phyloP scores from a whole-genome alignment of 2,888 invertebrate genomes.

The Idaea dimidiata region DNA sequence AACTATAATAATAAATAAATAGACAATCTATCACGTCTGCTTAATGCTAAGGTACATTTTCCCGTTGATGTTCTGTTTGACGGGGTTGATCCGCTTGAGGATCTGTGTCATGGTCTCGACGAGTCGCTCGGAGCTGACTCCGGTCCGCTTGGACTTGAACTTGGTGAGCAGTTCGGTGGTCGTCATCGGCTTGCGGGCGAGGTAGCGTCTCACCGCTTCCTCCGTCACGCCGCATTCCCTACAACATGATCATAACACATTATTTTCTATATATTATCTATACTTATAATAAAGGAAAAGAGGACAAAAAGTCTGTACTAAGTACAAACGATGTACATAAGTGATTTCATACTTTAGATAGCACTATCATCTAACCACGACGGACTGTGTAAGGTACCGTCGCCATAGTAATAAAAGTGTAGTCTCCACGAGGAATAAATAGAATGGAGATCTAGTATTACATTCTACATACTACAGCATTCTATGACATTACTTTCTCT shows the following conservation, averaged over 20 bases:
- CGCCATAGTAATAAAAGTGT: too few species aligned
- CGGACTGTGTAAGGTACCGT: too few species aligned
- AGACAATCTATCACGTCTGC: slow-evolving; percentile 52
- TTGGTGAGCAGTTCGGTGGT: slow-evolving; percentile 97
- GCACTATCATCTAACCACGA: too few species aligned
- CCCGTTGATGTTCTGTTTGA: slow-evolving; percentile 94
- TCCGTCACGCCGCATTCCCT: slow-evolving; percentile 96
- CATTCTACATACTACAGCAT: too few species aligned
- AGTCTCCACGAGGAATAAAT: too few species aligned
- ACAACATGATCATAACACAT: slow-evolving; percentile 25
- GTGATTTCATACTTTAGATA: too few species aligned
- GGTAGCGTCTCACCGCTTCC: slow-evolving; percentile 95
- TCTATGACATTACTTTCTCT: too few species aligned
- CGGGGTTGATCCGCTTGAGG: slow-evolving; percentile 95
- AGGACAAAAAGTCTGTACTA: too few species aligned
- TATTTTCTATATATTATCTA: too few species aligned
- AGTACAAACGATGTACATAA: too few species aligned
- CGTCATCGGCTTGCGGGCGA: slow-evolving; percentile 98
- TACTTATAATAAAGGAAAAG: too few species aligned
- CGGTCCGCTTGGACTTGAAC: slow-evolving; percentile 96
- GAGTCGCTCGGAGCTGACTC: slow-evolving; percentile 93
- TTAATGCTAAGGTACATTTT: slow-evolving; percentile 97
- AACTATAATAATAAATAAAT: slow-evolving; percentile 11
- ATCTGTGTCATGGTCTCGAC: slow-evolving; percentile 97
- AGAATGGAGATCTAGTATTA: too few species aligned